These are phyloP conservation scores for Psammodynastes pulverulentus DNA, from an alignment of 2,113 vertebrate genomes.

Conservation along the genomic window DNA sequence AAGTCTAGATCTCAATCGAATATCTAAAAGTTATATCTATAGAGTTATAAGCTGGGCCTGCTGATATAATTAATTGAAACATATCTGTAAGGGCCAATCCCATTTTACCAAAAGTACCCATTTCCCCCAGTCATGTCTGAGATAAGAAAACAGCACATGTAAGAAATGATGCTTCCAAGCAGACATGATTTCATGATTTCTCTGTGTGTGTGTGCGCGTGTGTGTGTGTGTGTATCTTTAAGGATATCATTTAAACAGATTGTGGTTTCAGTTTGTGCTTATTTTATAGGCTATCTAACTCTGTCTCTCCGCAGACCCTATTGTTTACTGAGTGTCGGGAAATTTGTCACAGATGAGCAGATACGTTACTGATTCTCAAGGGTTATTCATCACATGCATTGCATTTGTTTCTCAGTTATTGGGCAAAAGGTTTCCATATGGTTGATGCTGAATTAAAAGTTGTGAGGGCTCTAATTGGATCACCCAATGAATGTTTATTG, in stretches of 20 bases:
- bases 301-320: background rate
- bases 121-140: background rate
- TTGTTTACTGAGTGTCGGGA: background rate
- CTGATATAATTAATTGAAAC: background rate
- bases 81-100: background rate
- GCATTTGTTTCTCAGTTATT: background rate
- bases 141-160: background rate
- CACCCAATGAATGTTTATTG: background rate
- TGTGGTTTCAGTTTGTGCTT: background rate
- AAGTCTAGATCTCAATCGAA: no score
- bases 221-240: background rate
- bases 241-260: background rate
- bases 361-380: constrained; percentile 1
- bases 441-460: background rate
- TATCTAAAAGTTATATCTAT: background rate
- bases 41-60: background rate
- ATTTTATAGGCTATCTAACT: background rate
- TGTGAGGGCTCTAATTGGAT: background rate
- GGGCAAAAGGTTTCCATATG: background rate
- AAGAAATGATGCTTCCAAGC: background rate
- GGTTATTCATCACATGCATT: background rate
- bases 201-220: no score
- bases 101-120: background rate
- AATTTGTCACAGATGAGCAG: constrained; percentile 14
- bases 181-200: background rate